Base-by-base conservation (phyloP, 2,888 invertebrate species). In the Hermaeophaga mercurialis region DNA sequence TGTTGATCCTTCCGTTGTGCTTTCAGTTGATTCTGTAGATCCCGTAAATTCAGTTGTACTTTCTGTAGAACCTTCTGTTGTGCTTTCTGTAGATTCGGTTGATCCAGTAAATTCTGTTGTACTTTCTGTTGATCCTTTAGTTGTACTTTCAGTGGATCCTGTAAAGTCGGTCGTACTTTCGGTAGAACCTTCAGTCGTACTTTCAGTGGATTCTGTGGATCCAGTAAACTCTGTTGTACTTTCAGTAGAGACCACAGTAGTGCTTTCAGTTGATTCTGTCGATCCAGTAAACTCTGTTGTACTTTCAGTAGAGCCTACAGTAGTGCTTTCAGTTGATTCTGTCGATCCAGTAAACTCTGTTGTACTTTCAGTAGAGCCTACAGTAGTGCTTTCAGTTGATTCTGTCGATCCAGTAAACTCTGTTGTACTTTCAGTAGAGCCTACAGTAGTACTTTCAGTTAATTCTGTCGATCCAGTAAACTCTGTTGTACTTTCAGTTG, bases 401-500 rank as follows among this genome's bases (percentile, higher is more conserved):
- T 41, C 50, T 61, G 41, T 48, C 0, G 48, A 26, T 18, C 39
- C 48, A 11, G 48, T 48, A 17, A 11, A 26, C 12, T 26, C 48
- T 3, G 38, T 26, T 4, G 38, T 3, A 11, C 17, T 9, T 36
- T 15, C 14, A 3, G 24, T 26, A 3, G 38, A 8, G 3, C 17
- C 17, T 36, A 3, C 14, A 3, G 24, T 38, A 8, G 47, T 34
- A 1, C 22, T 33, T 18, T 11, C 36, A 0, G 47, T 24, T 0
- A 22, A 47, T 22, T 59, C 47, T 4, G 58, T 58, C 9, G 57
- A 54, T 38, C 49, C 50, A 59, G 8, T 63, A 59, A 15, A 45
- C n/a, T n/a, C n/a, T n/a, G n/a, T n/a, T 41, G 54, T 49, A 22
- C 57, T 62, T 17, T 64, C 65, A 17, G 64, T 66, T 39, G 69